phyloP scores from a whole-genome alignment of 2,888 invertebrate species.

The Leptopilina myrica region DNA sequence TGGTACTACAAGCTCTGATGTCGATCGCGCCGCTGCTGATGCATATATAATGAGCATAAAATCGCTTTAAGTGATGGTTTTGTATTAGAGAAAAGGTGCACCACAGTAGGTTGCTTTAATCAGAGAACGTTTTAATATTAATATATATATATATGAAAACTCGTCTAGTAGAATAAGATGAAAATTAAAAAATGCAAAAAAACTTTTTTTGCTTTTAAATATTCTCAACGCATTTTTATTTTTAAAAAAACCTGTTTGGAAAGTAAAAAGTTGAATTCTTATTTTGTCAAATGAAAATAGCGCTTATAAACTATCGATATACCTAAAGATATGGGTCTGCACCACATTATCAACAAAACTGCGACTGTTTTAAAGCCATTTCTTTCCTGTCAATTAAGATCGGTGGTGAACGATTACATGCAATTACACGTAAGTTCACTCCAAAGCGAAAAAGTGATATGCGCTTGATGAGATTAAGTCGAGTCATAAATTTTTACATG shows the following conservation, averaged over 20 bases:
- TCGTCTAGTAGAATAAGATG: conserved; percentile 12
- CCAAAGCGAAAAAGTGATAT: conserved; percentile 23
- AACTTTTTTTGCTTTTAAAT: neutral
- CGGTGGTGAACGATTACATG: conserved; percentile 20
- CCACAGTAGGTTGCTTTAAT: conserved; percentile 57
- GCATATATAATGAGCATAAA: conserved; percentile 70
- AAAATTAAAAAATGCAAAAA: conserved; percentile 1
- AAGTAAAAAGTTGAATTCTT: neutral
- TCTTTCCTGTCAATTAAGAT: conserved; percentile 25
- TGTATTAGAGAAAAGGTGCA: conserved; percentile 60
- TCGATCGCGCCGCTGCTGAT: conserved; percentile 69
- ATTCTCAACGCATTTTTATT: neutral
- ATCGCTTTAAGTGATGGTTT: conserved; percentile 55
- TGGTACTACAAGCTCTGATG: conserved; percentile 52
- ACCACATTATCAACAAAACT: conserved; percentile 7
- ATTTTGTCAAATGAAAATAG: conserved; percentile 13
- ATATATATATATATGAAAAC: conserved; percentile 54
- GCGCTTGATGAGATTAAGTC: conserved; percentile 31
- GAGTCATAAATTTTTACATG: conserved; percentile 27
- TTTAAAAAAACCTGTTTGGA: neutral
- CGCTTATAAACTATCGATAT: conserved; percentile 3
- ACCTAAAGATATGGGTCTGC: neutral
- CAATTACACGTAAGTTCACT: conserved; percentile 27
- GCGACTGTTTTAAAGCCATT: conserved; percentile 12
- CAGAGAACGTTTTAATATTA: conserved; percentile 61